phyloP scores from a whole-genome alignment of 2,888 invertebrate species.

The Cynaeus angustus region DNA sequence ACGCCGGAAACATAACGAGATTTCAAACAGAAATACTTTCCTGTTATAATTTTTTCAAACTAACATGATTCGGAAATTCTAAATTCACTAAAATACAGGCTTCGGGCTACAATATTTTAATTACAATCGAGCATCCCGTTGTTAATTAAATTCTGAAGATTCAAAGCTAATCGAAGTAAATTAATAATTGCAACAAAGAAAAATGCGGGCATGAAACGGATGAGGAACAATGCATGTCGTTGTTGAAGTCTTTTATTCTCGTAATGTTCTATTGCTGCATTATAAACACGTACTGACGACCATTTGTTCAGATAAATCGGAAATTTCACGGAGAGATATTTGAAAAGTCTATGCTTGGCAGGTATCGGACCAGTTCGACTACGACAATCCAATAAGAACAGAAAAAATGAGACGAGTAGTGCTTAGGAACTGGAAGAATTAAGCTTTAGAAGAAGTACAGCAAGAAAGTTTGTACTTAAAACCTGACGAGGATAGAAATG shows the following conservation, averaged over 20 bases:
- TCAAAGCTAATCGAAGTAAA: constrained; percentile 16
- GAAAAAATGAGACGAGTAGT: constrained; percentile 3
- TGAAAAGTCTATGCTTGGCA: constrained; percentile 47
- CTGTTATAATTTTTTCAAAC: background rate
- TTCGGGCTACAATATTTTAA: background rate
- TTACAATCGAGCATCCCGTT: constrained; percentile 5
- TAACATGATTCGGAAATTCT: background rate
- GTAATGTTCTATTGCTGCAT: constrained; percentile 47
- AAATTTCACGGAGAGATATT: constrained; percentile 49
- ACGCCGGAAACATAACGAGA: constrained; percentile 21
- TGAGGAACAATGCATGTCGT: constrained; percentile 25
- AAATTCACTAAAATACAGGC: constrained; percentile 2
- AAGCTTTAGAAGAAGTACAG: too few relatives aligned
- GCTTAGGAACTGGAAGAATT: too few relatives aligned
- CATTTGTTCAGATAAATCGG: constrained; percentile 52
- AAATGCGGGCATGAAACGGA: constrained; percentile 18
- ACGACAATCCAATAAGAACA: constrained; percentile 40
- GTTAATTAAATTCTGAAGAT: constrained; percentile 23
- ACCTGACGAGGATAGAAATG: too few relatives aligned
- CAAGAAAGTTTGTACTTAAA: too few relatives aligned
- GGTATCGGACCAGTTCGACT: constrained; percentile 46
- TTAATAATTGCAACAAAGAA: constrained; percentile 11
- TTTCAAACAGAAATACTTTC: constrained; percentile 18
- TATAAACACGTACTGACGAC: constrained; percentile 50
- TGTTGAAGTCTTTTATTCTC: constrained; percentile 33